These are phyloP conservation scores for Danionella dracula DNA, from an alignment of 2,797 vertebrate species.

Conservation along the genomic window DNA sequence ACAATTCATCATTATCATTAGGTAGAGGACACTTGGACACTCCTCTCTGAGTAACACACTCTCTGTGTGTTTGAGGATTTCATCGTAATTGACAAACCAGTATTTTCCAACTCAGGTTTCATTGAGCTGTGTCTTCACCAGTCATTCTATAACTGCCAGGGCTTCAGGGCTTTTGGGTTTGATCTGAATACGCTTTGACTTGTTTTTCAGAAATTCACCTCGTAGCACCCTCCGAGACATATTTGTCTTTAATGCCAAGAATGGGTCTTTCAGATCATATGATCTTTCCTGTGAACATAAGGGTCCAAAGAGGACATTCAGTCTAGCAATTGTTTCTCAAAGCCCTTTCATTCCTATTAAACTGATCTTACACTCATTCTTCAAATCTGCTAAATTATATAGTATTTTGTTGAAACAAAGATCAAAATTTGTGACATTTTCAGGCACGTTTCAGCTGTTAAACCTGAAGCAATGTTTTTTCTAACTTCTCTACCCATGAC, in stretches of 20 bases:
- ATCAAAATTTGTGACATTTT: neutral
- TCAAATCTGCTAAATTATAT: no score
- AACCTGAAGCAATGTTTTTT: neutral
- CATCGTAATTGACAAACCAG: neutral
- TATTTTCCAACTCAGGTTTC: conserved; percentile 14
- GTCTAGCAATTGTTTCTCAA: conserved; percentile 41
- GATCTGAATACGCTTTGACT: conserved; percentile 45
- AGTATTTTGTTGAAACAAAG: no score
- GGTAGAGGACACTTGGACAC: neutral
- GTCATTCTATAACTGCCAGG: conserved; percentile 3
- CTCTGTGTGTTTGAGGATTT: neutral
- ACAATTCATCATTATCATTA: no score
- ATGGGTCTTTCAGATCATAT: conserved; percentile 41
- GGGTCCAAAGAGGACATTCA: conserved; percentile 30
- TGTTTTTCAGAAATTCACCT: conserved; percentile 45
- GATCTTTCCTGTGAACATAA: conserved; percentile 19
- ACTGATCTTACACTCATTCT: no score
- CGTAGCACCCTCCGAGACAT: conserved; percentile 29
- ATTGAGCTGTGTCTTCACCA: conserved; percentile 33
- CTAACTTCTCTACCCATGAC: neutral
- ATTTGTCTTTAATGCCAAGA: conserved; percentile 40
- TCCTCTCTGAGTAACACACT: neutral
- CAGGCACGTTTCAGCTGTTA: neutral
- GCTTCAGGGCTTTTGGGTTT: conserved; percentile 20
- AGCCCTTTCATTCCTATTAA: neutral